These are phyloP conservation scores for Perizoma affinitatum DNA, from an alignment of 2,888 invertebrate species.

Conservation along the genomic window DNA sequence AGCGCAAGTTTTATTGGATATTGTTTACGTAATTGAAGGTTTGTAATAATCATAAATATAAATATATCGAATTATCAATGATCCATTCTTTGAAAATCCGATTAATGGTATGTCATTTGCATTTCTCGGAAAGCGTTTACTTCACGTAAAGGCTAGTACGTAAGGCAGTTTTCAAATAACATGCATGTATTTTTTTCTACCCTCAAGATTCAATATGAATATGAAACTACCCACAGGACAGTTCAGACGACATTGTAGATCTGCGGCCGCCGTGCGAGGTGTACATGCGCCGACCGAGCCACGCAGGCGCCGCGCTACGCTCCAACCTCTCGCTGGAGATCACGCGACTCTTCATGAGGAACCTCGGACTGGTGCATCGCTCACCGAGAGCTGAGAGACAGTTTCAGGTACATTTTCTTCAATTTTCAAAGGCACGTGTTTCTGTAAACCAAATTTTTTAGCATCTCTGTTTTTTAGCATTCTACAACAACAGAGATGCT, in stretches of 20 bases:
- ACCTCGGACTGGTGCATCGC: slow-evolving; percentile 46
- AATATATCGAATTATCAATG: too few species aligned
- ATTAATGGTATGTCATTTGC: too few species aligned
- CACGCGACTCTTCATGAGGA: slow-evolving; percentile 49
- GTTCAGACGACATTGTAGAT: slow-evolving; percentile 52
- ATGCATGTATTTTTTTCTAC: background rate
- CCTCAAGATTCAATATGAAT: background rate
- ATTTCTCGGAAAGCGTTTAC: background rate
- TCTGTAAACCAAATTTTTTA: too few species aligned
- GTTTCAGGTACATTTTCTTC: slow-evolving; percentile 47
- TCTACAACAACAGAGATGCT: too few species aligned
- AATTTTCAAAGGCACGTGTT: too few species aligned
- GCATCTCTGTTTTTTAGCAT: too few species aligned
- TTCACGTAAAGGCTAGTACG: too few species aligned
- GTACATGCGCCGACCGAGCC: slow-evolving; percentile 51
- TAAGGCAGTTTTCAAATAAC: too few species aligned
- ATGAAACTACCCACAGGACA: slow-evolving; percentile 43
- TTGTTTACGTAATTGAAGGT: too few species aligned
- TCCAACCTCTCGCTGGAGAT: slow-evolving; percentile 42
- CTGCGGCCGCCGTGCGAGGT: slow-evolving; percentile 48
- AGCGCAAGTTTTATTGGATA: too few species aligned
- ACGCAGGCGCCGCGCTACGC: slow-evolving; percentile 43
- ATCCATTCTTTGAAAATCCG: too few species aligned
- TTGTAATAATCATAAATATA: too few species aligned
- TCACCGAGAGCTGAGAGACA: slow-evolving; percentile 45